A percentile compares a stretch with the other conserved stretches of the same genome.
Conservation (phyloP, 2,888 invertebrate species). For the Idaea aversata region DNA sequence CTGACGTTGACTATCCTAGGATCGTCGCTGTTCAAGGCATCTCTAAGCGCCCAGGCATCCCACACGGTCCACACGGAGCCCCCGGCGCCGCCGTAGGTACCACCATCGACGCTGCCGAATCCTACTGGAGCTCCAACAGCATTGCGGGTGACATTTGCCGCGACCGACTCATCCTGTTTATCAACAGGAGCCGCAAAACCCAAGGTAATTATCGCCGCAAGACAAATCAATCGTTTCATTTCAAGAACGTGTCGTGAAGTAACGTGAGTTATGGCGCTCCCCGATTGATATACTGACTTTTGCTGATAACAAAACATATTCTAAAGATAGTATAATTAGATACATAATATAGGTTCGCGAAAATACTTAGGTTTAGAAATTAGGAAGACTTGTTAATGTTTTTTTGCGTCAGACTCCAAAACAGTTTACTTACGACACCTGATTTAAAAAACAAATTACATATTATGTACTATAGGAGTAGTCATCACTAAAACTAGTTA, state of each 20-base stretch:
- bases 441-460: too few species aligned
- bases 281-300: not conserved
- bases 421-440: too few species aligned
- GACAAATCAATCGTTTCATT: not conserved
- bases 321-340: not conserved
- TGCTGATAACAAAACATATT: not conserved
- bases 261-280: not conserved
- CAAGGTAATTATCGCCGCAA: not conserved
- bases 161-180: not conserved
- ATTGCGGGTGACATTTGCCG: constrained; percentile 4
- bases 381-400: not conserved
- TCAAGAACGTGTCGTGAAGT: not conserved
- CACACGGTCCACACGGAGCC: constrained; percentile 15
- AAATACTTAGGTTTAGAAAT: not conserved
- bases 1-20: constrained; percentile 11
- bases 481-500: too few species aligned
- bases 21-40: constrained; percentile 7
- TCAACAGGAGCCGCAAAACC: not conserved
- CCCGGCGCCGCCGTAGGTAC: constrained; percentile 12
- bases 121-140: constrained; percentile 7
- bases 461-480: too few species aligned
- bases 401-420: too few species aligned
- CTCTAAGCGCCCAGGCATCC: constrained; percentile 18
- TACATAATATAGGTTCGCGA: not conserved
- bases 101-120: constrained; percentile 9